Conservation (phyloP, 2,888 invertebrate species). For the Amphipoea lucens region DNA sequence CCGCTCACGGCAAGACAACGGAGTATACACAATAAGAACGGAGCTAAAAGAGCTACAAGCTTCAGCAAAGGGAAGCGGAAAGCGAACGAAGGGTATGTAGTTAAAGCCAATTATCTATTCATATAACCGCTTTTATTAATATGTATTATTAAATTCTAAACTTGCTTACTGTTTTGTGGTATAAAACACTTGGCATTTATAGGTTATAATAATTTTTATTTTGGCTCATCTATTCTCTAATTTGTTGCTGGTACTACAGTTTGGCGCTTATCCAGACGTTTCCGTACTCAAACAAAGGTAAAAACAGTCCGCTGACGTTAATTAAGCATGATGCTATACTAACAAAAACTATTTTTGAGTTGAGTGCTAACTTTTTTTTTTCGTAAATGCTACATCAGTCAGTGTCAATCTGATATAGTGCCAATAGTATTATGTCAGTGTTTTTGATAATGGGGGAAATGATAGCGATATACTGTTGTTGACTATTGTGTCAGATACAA, state of each 20-base stretch:
- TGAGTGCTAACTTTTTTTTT: slow-evolving; percentile 31
- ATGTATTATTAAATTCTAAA: slow-evolving; percentile 38
- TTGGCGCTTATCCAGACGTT: slow-evolving; percentile 78
- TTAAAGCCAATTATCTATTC: slow-evolving; percentile 40
- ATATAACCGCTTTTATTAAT: slow-evolving; percentile 45
- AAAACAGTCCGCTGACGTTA: slow-evolving; percentile 70
- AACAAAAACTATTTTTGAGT: slow-evolving; percentile 60
- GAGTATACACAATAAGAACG: slow-evolving; percentile 87
- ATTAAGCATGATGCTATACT: slow-evolving; percentile 66
- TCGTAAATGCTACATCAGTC: slow-evolving; percentile 13
- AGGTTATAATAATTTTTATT: slow-evolving; percentile 63
- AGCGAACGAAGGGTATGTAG: slow-evolving; percentile 81
- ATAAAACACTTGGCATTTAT: slow-evolving; percentile 53
- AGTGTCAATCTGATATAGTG: slow-evolving; percentile 35
- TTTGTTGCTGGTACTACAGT: slow-evolving; percentile 70
- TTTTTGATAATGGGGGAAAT: slow-evolving; percentile 11
- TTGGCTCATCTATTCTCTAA: slow-evolving; percentile 63
- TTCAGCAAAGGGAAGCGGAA: slow-evolving; percentile 84
- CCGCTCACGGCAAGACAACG: slow-evolving; percentile 86
- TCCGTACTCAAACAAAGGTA: slow-evolving; percentile 73
- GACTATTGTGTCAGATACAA: background rate
- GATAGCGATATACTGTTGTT: background rate
- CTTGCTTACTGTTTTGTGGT: slow-evolving; percentile 40
- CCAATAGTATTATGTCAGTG: slow-evolving; percentile 23
- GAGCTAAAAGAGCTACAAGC: slow-evolving; percentile 82